Evolutionary conservation across 2,888 invertebrate genomes (phyloP), one percentile per base, ranked within the genome.

Genomic region (Acanthosepion esculentum): DNA sequence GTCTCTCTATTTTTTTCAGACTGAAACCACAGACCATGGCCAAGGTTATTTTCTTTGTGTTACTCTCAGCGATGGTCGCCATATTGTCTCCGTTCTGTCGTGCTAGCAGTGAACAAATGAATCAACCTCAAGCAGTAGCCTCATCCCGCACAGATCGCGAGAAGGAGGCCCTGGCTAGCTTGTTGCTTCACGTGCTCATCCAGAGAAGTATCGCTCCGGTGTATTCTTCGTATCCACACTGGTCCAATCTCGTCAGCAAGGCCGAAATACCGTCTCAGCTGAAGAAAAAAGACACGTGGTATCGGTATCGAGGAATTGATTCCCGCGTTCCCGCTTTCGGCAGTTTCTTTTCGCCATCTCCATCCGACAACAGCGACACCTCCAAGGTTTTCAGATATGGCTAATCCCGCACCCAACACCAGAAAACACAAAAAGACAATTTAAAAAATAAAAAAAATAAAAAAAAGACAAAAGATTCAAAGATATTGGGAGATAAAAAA

Each of bases 321-420:
- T 78, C 78, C n/a, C 78, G 78, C 2, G 78, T 78, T 78, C 78
- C 78, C 0, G 78, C 78, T 4, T 78, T 78, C n/a, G 78, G 78
- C 15, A 78, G 78, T 78, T 78, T 78, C n/a, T 78, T 78, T 78
- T 78, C 78, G 2, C 78, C 78, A 3, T n/a, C 78, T n/a, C 78
- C 78, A n/a, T 78, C 78, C 12, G 78, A 78, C n/a, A 78, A 78
- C 78, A 78, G 78, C n/a, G n/a, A 78, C 12, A 78, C n/a, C 78
- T 78, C 78, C 78, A 78, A 78, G 78, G 78, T 78, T n/a, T 78
- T 78, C 78, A 78, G 78, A 78, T 78, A 78, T 33, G 78, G 78
- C 78, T 78, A 78, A 78, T n/a, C 12, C 15, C n/a, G 0, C 78
- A 12, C 78, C 78, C 78, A 8, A 78, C 41, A n/a, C 7, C n/a